A percentile compares a stretch with the other conserved stretches of the same genome.
Evolutionary conservation across 2,888 invertebrate genomes (phyloP).

Genomic region (Nemotelus nigrinus): DNA sequence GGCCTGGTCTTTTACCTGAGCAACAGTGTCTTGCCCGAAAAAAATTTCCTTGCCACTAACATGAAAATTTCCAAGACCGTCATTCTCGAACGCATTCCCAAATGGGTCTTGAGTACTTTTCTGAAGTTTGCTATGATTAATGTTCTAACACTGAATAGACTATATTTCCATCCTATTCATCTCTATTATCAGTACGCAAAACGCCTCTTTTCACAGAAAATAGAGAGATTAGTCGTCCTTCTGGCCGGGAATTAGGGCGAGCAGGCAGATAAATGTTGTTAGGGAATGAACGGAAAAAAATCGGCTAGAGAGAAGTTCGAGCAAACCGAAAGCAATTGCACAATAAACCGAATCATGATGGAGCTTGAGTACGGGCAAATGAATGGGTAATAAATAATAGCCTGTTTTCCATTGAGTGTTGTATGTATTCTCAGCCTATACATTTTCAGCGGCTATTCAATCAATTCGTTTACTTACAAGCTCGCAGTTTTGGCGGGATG

Average conservation of each 20-base stretch:
- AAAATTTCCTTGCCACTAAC: too few species aligned
- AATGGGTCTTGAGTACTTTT: neutral
- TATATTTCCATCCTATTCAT: slow-evolving; percentile 26
- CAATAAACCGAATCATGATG: neutral
- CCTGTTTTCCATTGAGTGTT: slow-evolving; percentile 12
- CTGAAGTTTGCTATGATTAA: slow-evolving; percentile 26
- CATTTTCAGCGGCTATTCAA: slow-evolving; percentile 15
- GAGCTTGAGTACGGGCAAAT: neutral
- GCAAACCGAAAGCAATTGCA: neutral
- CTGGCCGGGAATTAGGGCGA: neutral
- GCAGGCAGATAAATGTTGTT: neutral
- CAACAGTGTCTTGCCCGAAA: too few species aligned
- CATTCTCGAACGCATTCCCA: neutral
- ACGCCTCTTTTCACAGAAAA: neutral
- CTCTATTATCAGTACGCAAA: slow-evolving; percentile 18
- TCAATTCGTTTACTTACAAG: slow-evolving; percentile 15
- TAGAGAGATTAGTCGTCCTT: neutral
- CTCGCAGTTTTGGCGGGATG: neutral
- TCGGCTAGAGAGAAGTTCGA: neutral
- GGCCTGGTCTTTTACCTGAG: too few species aligned
- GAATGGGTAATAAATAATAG: slow-evolving; percentile 23
- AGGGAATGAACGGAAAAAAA: neutral
- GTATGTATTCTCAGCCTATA: neutral
- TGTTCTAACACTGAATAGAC: slow-evolving; percentile 16
- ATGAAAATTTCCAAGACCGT: too few species aligned